Evolutionary conservation across 2,797 vertebrate species (phyloP), one percentile per base, ranked within the genome.

Genomic region (Sebastes hubbsi): DNA sequence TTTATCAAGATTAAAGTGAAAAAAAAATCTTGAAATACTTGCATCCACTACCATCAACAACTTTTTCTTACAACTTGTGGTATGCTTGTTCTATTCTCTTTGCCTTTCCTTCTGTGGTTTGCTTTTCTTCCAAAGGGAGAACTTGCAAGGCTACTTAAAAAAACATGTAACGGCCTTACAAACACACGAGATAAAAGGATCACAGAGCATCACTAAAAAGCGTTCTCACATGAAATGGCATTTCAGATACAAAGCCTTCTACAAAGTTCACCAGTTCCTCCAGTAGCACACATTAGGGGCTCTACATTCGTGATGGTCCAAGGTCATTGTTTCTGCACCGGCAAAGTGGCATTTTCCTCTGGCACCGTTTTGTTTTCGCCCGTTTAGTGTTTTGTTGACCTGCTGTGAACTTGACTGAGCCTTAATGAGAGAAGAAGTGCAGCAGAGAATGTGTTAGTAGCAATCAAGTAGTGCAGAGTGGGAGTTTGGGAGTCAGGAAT

Each of bases 221-320:
- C 38, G 14, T 76, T 72, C 42, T 66, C 55, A 72, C 42, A 82
- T 81, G 82, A 79, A 69, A 84, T 78, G 46, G 49, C 62, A 75
- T 82, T 83, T 81, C 77, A 68, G 62, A 82, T 63, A 76, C 49
- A 16, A 20, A 73, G 38, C 24, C 71, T 58, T 75, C 25, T 29
- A 14, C 63, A 72, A 60, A 38, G 34, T 68, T 61, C 9, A 29
- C 34, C n/a, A 52, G 36, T 71, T 75, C 52, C 55, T 78, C 36
- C 56, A 72, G 67, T 73, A 38, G 27, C 63, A 69, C 46, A 70
- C 55, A 87, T 56, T 16, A 79, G 36, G 24, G 3, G 13, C 9
- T 80, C 67, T 42, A 14, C 8, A 64, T 61, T 55, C 34, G 32
- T 29, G 3, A 61, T 72, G 16, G 27, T 52, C n/a, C 18, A 69